phyloP scores from a whole-genome alignment of 2,113 vertebrate species.

The Bostrychus sinensis region DNA sequence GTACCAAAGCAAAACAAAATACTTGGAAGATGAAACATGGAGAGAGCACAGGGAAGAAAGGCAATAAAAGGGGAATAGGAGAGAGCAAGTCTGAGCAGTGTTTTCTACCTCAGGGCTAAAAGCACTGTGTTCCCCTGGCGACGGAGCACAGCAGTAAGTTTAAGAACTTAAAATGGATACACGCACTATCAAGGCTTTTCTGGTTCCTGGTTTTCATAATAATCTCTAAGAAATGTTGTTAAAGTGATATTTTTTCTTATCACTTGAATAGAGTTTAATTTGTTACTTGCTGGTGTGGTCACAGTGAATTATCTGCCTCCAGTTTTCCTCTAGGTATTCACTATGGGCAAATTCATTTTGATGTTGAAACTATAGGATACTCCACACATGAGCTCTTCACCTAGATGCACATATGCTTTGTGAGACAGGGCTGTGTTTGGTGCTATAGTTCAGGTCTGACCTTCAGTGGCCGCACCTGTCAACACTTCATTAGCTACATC shows the following conservation, averaged over 20 bases:
- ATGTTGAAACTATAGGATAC: constrained; percentile 4
- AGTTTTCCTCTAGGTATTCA: too few species aligned
- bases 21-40: constrained; percentile 55
- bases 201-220: background rate
- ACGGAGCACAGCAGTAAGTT: constrained; percentile 45
- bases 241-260: background rate
- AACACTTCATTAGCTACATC: constrained; percentile 69
- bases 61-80: constrained; percentile 17
- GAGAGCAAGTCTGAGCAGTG: constrained; percentile 22
- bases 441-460: constrained; percentile 26
- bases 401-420: background rate
- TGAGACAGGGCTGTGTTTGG: constrained; percentile 23
- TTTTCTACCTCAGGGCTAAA: constrained; percentile 71
- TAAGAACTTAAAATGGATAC: constrained; percentile 37
- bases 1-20: constrained; percentile 65
- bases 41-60: constrained; percentile 29
- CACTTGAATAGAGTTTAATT: too few species aligned
- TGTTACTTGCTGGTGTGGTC: too few species aligned
- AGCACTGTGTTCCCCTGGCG: constrained; percentile 74
- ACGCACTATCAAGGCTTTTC: background rate
- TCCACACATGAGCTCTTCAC: background rate
- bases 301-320: too few species aligned
- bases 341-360: too few species aligned
- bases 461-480: constrained; percentile 61
- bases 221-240: background rate